Evolutionary conservation across 2,888 invertebrate genomes (phyloP).

Genomic region (Odontocolon sp.): DNA sequence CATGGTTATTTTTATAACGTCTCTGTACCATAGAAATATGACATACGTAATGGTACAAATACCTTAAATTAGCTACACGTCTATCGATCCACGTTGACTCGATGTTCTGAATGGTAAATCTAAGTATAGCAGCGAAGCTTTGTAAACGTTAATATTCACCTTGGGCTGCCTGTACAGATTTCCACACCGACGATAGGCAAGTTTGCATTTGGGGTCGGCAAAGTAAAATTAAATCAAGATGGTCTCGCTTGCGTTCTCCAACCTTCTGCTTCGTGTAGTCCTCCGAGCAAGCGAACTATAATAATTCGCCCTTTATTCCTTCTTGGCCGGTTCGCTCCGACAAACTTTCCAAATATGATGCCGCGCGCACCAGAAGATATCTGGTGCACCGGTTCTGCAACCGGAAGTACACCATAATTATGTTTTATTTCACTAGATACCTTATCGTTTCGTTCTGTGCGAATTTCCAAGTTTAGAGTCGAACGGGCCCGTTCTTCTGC

Average conservation of each 20-base stretch:
- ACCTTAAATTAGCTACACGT: no score
- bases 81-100: no score
- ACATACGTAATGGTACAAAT: no score
- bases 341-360: conserved; percentile 54
- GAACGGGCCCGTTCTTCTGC: conserved; percentile 25
- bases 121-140: no score
- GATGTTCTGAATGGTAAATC: no score
- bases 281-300: conserved; percentile 45
- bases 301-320: conserved; percentile 52
- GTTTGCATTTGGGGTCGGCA: conserved; percentile 45
- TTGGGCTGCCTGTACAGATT: no score
- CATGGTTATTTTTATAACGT: no score
- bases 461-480: conserved; percentile 56
- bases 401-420: conserved; percentile 50
- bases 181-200: conserved; percentile 13
- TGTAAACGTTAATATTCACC: no score
- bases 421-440: conserved; percentile 55
- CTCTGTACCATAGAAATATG: no score
- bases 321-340: conserved; percentile 42
- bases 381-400: conserved; percentile 3
- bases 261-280: conserved; percentile 55
- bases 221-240: conserved; percentile 60
- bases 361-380: conserved; percentile 29
- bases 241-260: conserved; percentile 30
- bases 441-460: conserved; percentile 53